These are phyloP conservation scores for Aurelia aurita complex sp. Pacific DNA, from an alignment of 30 jellyfish, hydroid and myxozoan species.

Conservation along the genomic window DNA sequence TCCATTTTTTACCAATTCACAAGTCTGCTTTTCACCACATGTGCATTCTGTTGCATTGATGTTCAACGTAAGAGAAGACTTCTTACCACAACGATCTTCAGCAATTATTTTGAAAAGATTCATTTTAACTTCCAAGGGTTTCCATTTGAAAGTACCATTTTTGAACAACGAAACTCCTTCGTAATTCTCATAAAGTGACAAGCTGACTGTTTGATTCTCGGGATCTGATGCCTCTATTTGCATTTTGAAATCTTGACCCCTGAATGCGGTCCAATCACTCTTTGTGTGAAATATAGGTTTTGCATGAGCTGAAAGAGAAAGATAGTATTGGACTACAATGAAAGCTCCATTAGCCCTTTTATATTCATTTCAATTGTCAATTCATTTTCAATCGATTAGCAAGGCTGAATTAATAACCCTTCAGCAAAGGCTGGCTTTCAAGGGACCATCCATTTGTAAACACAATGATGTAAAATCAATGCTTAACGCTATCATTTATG, in stretches of 20 bases:
- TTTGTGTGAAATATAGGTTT: constrained; percentile 56
- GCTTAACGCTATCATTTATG: too few species aligned
- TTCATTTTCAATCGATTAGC: too few species aligned
- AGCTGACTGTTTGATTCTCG: constrained; percentile 67
- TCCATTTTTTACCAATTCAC: constrained; percentile 31
- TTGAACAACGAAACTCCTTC: constrained; percentile 59
- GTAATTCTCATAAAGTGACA: constrained; percentile 37
- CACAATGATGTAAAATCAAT: too few species aligned
- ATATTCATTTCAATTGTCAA: too few species aligned
- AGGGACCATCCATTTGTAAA: too few species aligned
- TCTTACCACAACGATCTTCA: constrained; percentile 55
- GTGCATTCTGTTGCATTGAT: constrained; percentile 56
- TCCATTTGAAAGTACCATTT: constrained; percentile 63
- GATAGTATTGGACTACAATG: background rate
- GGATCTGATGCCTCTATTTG: constrained; percentile 74
- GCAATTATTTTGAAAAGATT: constrained; percentile 40
- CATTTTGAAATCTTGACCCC: constrained; percentile 42
- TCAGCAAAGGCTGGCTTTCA: too few species aligned
- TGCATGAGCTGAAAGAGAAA: constrained; percentile 38
- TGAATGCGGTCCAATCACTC: constrained; percentile 18
- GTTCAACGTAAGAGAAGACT: constrained; percentile 15
- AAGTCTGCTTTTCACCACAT: constrained; percentile 52
- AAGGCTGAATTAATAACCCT: too few species aligned
- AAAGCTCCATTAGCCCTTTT: background rate
- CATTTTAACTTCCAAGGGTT: constrained; percentile 29